phyloP scores from a whole-genome alignment of 2,797 vertebrate genomes.

The Chelon auratus region DNA sequence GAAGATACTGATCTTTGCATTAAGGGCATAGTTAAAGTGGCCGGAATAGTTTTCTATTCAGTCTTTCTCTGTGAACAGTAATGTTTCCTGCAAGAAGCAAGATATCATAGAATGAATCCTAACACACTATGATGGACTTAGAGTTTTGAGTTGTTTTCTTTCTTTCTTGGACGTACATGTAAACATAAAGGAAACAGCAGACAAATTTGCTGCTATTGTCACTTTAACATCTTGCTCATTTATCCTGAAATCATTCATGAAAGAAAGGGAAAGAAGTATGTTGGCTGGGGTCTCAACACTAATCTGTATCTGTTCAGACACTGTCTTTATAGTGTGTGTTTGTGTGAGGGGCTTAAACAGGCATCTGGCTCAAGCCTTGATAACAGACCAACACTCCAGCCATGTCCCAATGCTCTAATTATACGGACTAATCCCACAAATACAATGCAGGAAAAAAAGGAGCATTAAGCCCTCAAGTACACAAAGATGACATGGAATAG shows the following conservation, averaged over 20 bases:
- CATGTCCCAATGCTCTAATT: conserved; percentile 68
- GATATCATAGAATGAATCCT: background rate
- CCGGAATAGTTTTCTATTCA: background rate
- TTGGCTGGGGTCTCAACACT: conserved; percentile 23
- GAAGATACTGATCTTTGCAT: background rate
- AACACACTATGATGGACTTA: background rate
- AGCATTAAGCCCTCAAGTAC: conserved; percentile 12
- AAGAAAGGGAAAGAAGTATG: background rate
- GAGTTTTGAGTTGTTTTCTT: background rate
- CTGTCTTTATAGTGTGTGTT: background rate
- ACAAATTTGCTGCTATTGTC: no score
- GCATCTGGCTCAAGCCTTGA: conserved; percentile 70
- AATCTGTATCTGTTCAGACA: conserved; percentile 48
- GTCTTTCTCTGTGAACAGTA: background rate
- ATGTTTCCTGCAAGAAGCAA: background rate
- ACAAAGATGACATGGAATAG: conserved; percentile 21
- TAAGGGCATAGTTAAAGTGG: background rate
- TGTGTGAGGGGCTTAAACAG: conserved; percentile 47
- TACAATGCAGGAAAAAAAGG: conserved; percentile 28
- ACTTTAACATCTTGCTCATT: no score
- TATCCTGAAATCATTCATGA: no score
- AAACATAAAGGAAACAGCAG: no score
- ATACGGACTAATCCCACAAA: conserved; percentile 65
- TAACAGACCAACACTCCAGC: conserved; percentile 55
- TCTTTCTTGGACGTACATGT: background rate